Conservation (phyloP, 2,797 vertebrate species). For the Anguilla marmorata region DNA sequence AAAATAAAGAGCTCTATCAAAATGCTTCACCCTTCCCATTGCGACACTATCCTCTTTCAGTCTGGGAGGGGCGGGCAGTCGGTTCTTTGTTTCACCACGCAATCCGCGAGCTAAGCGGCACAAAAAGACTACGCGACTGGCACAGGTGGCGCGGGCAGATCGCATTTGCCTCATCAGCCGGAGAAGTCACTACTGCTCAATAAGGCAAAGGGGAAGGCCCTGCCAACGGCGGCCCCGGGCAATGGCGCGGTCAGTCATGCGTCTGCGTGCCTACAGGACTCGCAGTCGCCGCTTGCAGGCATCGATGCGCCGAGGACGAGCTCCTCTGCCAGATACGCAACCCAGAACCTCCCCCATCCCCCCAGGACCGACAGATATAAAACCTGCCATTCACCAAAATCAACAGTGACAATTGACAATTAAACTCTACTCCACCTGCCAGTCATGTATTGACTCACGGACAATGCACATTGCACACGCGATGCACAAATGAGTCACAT, state of each 20-base stretch:
- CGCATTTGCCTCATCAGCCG: background rate
- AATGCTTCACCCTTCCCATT: background rate
- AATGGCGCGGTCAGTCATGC: background rate
- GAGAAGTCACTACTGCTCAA: background rate
- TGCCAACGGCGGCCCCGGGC: background rate
- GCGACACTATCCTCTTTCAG: background rate
- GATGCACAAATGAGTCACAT: background rate
- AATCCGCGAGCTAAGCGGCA: background rate
- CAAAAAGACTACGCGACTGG: background rate
- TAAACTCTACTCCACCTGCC: background rate
- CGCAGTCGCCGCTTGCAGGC: background rate
- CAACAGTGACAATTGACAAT: slow-evolving; percentile 10
- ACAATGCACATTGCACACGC: background rate
- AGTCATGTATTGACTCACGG: background rate
- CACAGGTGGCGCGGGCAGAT: background rate
- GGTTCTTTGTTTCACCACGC: background rate
- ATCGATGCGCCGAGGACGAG: background rate
- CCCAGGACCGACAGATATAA: background rate
- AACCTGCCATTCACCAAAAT: slow-evolving; percentile 6
- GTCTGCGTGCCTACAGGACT: background rate
- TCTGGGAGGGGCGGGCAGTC: background rate
- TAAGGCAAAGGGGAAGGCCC: background rate
- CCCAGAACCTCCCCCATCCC: background rate
- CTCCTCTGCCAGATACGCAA: background rate
- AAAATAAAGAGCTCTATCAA: background rate